Conservation (phyloP, 1,140 invertebrate genomes). For the Bombus balteatus region DNA sequence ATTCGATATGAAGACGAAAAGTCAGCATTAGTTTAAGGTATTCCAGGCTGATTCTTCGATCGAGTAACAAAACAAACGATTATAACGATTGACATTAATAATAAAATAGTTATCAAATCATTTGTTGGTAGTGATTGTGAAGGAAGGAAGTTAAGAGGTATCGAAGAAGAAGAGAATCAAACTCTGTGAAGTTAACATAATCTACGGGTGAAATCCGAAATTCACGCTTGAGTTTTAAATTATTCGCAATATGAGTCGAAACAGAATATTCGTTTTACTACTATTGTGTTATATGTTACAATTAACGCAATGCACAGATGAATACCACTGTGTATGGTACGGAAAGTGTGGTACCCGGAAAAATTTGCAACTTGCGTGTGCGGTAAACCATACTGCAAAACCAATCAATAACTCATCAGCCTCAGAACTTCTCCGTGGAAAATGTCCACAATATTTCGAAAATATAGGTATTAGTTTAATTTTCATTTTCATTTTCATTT, state of each 20-base stretch:
- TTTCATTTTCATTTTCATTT: background rate
- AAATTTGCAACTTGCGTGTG: constrained; percentile 77
- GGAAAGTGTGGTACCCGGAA: constrained; percentile 78
- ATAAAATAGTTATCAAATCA: background rate
- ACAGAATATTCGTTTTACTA: background rate
- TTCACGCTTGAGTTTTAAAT: background rate
- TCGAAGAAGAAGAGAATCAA: background rate
- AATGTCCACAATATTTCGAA: constrained; percentile 81
- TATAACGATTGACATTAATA: too few relatives aligned
- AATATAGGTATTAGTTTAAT: constrained; percentile 67
- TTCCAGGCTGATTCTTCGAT: background rate
- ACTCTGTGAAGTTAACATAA: too few relatives aligned
- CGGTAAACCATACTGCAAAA: constrained; percentile 80
- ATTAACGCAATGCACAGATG: background rate
- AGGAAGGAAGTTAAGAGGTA: too few relatives aligned
- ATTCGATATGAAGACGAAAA: background rate
- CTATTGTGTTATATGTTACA: constrained; percentile 11
- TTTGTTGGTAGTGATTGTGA: background rate
- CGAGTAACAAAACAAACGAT: background rate
- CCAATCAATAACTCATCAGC: constrained; percentile 74
- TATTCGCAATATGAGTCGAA: constrained; percentile 13
- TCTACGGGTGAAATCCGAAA: background rate
- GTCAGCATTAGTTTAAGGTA: too few relatives aligned
- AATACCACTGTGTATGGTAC: constrained; percentile 84
- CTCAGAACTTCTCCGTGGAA: constrained; percentile 72